Base-by-base conservation (phyloP, 2,888 invertebrate species). In the Ellobium chinense region DNA sequence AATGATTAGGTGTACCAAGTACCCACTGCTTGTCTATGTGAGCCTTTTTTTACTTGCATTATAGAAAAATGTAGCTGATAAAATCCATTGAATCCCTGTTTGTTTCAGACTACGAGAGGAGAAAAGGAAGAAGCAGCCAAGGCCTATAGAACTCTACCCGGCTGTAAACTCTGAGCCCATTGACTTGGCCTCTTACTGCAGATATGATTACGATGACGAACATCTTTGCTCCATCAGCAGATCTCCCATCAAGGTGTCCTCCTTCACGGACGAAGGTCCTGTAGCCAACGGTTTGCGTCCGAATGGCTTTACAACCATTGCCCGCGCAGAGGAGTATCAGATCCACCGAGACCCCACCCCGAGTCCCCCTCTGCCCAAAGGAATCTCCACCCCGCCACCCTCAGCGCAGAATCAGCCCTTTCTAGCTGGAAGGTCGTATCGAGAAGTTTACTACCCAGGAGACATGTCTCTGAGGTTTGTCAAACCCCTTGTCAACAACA, bases 161-260 rank as follows among this genome's bases (percentile, higher is more conserved):
- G 85, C 85, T 21, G 84, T 86, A 37, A 84, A 85, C 31, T 84
- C 87, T 65, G 88, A 88, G n/a, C 88, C 88, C 62, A 86, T 83
- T 18, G 81, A 83, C 72, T 63, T 88, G 9, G 86, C 85, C 46
- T 88, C 88, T 2, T 86, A 88, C 74, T 87, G 88, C 81, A 85
- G 85, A 75, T 90, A 89, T 78, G 86, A 89, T 73, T 88, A 89
- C 69, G 89, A 90, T 62, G 90, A 89, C 58, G 90, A 90, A 62
- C 86, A 89, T 70, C 88, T 89, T 78, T 88, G 88, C 75, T 88
- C 89, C 7, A 90, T 90, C 54, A 89, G 87, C 74, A 83, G 90
- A 37, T 89, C 88, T 36, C 90, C 89, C 0, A 84, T 89, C 81
- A 87, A 88, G 77, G 82, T 89, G 82, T 83, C 89, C 0, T 86